These are phyloP conservation scores for Anarrhichthys ocellatus DNA, from an alignment of 2,113 vertebrate genomes.

Conservation along the genomic window DNA sequence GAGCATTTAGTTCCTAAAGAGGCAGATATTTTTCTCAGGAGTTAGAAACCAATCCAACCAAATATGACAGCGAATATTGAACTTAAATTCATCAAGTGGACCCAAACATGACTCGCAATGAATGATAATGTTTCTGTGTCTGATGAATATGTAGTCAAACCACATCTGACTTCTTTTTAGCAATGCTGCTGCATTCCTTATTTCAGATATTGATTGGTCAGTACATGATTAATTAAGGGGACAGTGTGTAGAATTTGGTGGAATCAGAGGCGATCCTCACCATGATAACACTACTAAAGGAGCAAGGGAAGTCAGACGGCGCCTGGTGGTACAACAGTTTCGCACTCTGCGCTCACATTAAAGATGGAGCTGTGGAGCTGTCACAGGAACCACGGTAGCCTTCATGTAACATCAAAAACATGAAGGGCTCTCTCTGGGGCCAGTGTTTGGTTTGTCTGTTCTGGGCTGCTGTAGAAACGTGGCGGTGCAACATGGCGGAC, in stretches of 20 bases:
- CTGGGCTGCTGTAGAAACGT: background rate
- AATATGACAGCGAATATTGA: background rate
- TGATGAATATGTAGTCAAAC: background rate
- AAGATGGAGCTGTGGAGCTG: no score
- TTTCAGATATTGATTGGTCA: background rate
- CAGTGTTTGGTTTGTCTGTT: background rate
- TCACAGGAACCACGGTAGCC: no score
- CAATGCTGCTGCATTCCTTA: background rate
- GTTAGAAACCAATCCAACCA: background rate
- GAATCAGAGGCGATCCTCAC: background rate
- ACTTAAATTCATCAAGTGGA: background rate
- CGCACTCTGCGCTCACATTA: no score
- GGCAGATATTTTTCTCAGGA: background rate
- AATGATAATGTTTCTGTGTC: background rate
- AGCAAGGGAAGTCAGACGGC: background rate
- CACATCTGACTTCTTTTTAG: background rate
- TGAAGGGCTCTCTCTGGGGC: background rate
- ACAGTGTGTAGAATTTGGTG: background rate
- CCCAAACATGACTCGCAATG: background rate
- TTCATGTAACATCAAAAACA: background rate
- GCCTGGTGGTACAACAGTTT: background rate
- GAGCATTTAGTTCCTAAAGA: background rate
- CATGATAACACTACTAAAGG: background rate
- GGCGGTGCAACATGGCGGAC: background rate
- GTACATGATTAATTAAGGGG: no score